Base-by-base conservation (phyloP, 2,797 vertebrate species). In the Gastrophryne carolinensis region DNA sequence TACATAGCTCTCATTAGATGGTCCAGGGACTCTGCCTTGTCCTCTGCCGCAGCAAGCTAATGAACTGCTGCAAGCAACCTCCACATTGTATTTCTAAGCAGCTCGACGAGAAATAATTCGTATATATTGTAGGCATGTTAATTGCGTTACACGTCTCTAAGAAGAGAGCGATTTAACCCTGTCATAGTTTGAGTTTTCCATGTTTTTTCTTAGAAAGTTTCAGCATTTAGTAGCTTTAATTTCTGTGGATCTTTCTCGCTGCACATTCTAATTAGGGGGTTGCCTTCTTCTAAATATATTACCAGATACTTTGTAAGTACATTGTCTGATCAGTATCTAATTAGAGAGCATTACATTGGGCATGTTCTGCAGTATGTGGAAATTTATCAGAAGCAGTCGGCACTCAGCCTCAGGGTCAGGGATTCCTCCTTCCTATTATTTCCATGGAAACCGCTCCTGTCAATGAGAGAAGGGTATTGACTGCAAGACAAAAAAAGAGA, bases 371-470 rank as follows among this genome's bases (percentile, higher is more conserved):
- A 17, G 24, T n/a, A 53, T 39, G 41, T 41, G 60, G n/a, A 4
- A 23, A 54, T 73, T 57, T 64, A 56, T 30, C 6, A n/a, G 11
- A 53, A 35, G n/a, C n/a, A 65, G 13, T 32, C 26, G 12, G 47
- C n/a, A 44, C 52, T 27, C 57, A 39, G 23, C n/a, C 17, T 23
- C 11, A 47, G 60, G 66, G 67, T 71, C 60, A 71, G 60, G 67
- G 50, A 64, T 65, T 69, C 61, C 75, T 65, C 39, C 10, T 50
- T 52, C 52, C 52, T 66, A 41, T 69, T 61, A 75, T 61, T 75
- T 52, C 73, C 68, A 77, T 77, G 66, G 66, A 77, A 77, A 77
- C 74, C 12, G 21, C 29, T 52, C 13, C 35, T 71, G 61, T 78
- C 60, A 57, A n/a, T 57, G 37, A 63, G 30, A 47, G 32, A 49